A percentile compares a stretch with the other conserved stretches of the same genome.
Conservation (phyloP, 1,140 invertebrate genomes). For the Anagrus nilaparvatae region DNA sequence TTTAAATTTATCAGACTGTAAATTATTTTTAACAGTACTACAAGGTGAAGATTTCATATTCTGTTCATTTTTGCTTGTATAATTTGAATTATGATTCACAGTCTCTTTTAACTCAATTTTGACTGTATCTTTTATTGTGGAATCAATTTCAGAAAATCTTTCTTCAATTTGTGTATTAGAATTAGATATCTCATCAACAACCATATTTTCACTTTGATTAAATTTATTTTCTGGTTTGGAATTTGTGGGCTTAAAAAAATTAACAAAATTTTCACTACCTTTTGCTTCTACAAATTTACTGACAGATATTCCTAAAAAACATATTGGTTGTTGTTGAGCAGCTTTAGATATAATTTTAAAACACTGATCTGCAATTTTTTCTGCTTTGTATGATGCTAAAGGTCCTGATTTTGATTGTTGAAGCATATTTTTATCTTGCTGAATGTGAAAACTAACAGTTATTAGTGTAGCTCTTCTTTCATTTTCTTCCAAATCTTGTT, state of each 20-base stretch:
- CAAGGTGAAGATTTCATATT: slow-evolving; percentile 8
- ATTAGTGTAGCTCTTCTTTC: slow-evolving; percentile 57
- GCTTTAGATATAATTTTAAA: slow-evolving; percentile 51
- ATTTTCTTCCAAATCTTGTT: slow-evolving; percentile 65
- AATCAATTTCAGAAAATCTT: not conserved
- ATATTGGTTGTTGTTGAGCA: slow-evolving; percentile 49
- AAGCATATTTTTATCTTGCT: slow-evolving; percentile 47
- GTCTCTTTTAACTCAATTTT: slow-evolving; percentile 12
- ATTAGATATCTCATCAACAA: not conserved
- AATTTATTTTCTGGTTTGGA: slow-evolving; percentile 7
- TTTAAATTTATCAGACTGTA: slow-evolving; percentile 27
- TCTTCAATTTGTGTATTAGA: not conserved
- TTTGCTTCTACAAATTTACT: slow-evolving; percentile 65
- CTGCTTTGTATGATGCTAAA: slow-evolving; percentile 47
- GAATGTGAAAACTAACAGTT: slow-evolving; percentile 49
- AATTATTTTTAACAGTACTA: slow-evolving; percentile 15
- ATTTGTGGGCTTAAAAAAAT: slow-evolving; percentile 52
- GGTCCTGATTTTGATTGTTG: slow-evolving; percentile 49
- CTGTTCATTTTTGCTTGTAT: not conserved
- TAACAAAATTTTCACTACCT: slow-evolving; percentile 48
- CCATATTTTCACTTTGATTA: not conserved
- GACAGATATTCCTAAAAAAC: slow-evolving; percentile 63
- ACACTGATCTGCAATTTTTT: slow-evolving; percentile 48
- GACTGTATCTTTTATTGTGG: not conserved
- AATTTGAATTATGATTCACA: slow-evolving; percentile 3